Evolutionary conservation across 1,140 invertebrate species (phyloP).

Genomic region (Diabrotica undecimpunctata): DNA sequence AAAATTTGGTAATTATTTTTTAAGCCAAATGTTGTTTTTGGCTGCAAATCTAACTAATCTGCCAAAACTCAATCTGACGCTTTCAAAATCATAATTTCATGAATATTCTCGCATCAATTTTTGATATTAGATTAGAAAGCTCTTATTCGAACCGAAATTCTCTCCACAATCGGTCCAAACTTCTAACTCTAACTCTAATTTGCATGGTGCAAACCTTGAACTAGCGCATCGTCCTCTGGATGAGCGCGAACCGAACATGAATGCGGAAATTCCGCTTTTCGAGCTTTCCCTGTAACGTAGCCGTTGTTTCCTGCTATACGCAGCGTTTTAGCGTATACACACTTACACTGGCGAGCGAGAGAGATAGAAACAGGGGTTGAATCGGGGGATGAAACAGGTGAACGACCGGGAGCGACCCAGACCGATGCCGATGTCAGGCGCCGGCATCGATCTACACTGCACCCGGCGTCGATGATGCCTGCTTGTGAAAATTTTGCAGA

Average conservation of each 20-base stretch:
- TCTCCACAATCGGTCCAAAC: no score
- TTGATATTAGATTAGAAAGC: no score
- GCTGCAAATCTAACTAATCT: no score
- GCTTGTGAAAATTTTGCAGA: no score
- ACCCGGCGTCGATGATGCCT: slow-evolving; percentile 22
- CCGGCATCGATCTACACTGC: slow-evolving; percentile 36
- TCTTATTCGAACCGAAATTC: no score
- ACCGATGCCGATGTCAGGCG: slow-evolving; percentile 42
- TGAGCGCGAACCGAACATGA: not conserved
- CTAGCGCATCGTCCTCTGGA: not conserved
- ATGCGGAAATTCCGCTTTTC: slow-evolving; percentile 1
- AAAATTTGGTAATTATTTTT: no score
- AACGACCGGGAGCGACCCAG: slow-evolving; percentile 41
- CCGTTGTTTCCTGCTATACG: not conserved
- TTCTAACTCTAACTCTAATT: no score
- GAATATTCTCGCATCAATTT: no score
- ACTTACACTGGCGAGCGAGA: not conserved
- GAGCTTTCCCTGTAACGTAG: not conserved
- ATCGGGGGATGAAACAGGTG: slow-evolving; percentile 38
- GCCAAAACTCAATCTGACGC: no score
- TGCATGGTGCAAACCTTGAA: not conserved
- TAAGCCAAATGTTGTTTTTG: no score
- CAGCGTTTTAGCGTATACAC: not conserved
- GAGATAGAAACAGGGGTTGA: not conserved
- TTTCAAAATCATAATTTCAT: no score